Evolutionary conservation across 2,113 vertebrate genomes (phyloP).

Genomic region (Acrocephalus kingi): DNA sequence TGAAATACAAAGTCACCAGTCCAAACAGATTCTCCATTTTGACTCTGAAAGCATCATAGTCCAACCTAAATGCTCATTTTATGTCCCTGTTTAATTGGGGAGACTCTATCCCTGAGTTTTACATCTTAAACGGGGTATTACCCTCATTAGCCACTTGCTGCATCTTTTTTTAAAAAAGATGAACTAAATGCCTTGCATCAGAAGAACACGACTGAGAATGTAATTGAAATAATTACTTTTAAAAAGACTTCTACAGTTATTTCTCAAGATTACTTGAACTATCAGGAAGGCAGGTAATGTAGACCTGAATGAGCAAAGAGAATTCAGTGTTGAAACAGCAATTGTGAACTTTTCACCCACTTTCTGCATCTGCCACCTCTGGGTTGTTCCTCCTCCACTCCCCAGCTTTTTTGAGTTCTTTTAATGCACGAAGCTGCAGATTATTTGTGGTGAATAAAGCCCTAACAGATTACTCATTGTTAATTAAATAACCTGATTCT

Average conservation of each 20-base stretch:
- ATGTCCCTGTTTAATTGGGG: not conserved
- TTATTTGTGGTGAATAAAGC: conserved; percentile 73
- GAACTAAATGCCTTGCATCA: not conserved
- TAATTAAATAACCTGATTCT: conserved; percentile 81
- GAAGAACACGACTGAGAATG: not conserved
- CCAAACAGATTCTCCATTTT: not conserved
- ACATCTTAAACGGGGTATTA: not conserved
- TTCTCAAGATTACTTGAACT: not conserved
- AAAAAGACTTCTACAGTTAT: not conserved
- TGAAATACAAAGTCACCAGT: not conserved
- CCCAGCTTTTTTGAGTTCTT: not conserved
- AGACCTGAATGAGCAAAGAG: not conserved
- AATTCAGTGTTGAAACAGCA: not conserved
- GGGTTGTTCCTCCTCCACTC: not conserved
- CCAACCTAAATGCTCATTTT: not conserved
- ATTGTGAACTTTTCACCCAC: not conserved
- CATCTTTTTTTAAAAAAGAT: not conserved
- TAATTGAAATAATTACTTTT: not conserved
- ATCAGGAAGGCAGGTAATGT: not conserved
- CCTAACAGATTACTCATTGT: conserved; percentile 74
- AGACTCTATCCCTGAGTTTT: not conserved
- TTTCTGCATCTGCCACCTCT: not conserved
- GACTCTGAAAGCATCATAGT: not conserved
- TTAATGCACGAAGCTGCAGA: conserved; percentile 43
- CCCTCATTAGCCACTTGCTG: not conserved